A percentile compares a stretch with the other conserved stretches of the same genome.
Conservation (phyloP, 1,140 invertebrate genomes). For the Drosophila kepulauana region DNA sequence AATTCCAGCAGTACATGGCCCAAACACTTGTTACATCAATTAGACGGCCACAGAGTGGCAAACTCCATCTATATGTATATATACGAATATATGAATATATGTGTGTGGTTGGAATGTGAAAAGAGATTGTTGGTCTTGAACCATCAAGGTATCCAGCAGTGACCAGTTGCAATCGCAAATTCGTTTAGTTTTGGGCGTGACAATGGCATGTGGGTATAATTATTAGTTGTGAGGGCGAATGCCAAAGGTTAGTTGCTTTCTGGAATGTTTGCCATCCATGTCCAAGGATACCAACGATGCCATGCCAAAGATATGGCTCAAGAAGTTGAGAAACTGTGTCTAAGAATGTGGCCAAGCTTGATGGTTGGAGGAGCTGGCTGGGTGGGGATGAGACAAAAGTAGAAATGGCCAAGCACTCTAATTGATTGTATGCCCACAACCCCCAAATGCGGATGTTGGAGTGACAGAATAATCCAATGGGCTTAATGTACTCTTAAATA, state of each 20-base stretch:
- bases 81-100: constrained; percentile 4
- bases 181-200: constrained; percentile 44
- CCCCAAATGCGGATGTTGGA: background rate
- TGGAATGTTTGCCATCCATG: constrained; percentile 10
- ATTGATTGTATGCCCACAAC: constrained; percentile 33
- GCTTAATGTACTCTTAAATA: background rate
- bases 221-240: constrained; percentile 46
- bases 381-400: background rate
- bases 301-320: constrained; percentile 5
- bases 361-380: no score
- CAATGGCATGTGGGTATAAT: constrained; percentile 51
- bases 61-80: constrained; percentile 12
- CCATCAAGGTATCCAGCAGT: constrained; percentile 57
- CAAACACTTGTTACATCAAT: constrained; percentile 85
- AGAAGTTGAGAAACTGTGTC: constrained; percentile 9
- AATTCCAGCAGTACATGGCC: constrained; percentile 82
- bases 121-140: constrained; percentile 57
- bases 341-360: no score
- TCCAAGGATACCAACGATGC: background rate
- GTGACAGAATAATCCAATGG: background rate
- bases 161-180: constrained; percentile 29
- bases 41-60: constrained; percentile 75
- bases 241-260: constrained; percentile 42
- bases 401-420: constrained; percentile 29
- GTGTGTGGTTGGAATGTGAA: constrained; percentile 61